Base-by-base conservation (phyloP, 2,888 invertebrate species). In the Uropetala carovei region DNA sequence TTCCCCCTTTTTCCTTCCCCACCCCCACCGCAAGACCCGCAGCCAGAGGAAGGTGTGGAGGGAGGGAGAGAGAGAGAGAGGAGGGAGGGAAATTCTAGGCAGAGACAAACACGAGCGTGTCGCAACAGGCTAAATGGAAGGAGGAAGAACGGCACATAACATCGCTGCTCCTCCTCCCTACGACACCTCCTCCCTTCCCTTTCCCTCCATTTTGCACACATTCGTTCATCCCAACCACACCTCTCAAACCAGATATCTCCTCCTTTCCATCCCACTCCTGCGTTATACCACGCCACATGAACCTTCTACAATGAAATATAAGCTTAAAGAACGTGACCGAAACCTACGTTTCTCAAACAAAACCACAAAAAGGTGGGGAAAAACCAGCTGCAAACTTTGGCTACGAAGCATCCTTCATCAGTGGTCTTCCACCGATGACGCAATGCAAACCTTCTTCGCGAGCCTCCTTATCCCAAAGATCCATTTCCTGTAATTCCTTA, bases 101-200 rank as follows among this genome's bases (percentile, higher is more conserved):
- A 14, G 86, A 86, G 86, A 86, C 86, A 86, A 86, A 86, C 86
- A 86, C 11, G 60, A 86, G 60, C 86, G 86, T 86, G 86, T 86
- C 30, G 86, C 86, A 86, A 86, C 86, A 86, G 86, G 86, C 86
- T 86, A 30, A 86, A 60, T 0, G 83, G 83, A 82, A 82, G 13
- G 83, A n/a, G 56, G 7, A 43, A 43, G 43, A 43, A 43, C 43
- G 43, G 3, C 43, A 43, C 43, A 43, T 43, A 43, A 43, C 43
- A 43, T 43, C 43, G 3, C 43, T 5, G 43, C 43, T 43, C 3
- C 43, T 43, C 43, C 5, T 43, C 43, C 43, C 43, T 43, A 1
- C 43, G 43, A 43, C 43, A 43, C 43, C 43, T 43, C 43, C n/a
- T 68, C 68, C 64, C 14, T 16, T 64, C 14, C n/a, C 64, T n/a